Evolutionary conservation across 2,888 invertebrate genomes (phyloP), one percentile per base, ranked within the genome.

Genomic region (Catocala fraxini): DNA sequence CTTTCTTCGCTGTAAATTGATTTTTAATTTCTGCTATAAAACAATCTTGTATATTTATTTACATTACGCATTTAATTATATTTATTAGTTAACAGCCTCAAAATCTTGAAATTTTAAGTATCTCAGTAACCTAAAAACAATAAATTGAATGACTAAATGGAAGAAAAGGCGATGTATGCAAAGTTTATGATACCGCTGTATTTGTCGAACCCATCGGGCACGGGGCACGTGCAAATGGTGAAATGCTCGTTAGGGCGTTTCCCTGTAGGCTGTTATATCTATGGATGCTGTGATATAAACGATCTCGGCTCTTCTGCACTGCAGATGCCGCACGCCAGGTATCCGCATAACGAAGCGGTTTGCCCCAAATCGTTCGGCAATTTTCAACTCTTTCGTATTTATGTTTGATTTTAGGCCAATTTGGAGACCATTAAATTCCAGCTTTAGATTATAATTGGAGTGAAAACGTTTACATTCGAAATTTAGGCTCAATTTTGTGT

Each of bases 291-390:
- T 12, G 51, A 51, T 69, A 56, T 60, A 60, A 11, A 57, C 48
- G 43, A 59, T 75, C 58, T 64, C 55, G 67, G 58, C 48, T 65
- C 48, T 62, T 45, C 77, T 72, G 76, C 75, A 76, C 51, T 76
- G 76, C 76, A 47, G 78, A 72, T 76, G 57, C 64, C 60, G 70
- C 65, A 48, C 33, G 57, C 52, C 54, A 57, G 47, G 56, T 58
- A 56, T 63, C 54, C 48, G 66, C 63, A 67, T 64, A 61, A 59
- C 49, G 34, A 35, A 66, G 48, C 34, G 12, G 39, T 45, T 49
- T 49, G 34, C 51, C 48, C 12, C 45, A 33, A 52, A 46, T 34
- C 42, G 9, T 34, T 6, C 4, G 11, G 4, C 15, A 55, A n/a
- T 49, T 51, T 45, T 49, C 13, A n/a, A 33, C 12, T 15, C 9